Evolutionary conservation across 2,113 vertebrate species (phyloP), one percentile per base, ranked within the genome.

Genomic region (Toxostoma redivivum): DNA sequence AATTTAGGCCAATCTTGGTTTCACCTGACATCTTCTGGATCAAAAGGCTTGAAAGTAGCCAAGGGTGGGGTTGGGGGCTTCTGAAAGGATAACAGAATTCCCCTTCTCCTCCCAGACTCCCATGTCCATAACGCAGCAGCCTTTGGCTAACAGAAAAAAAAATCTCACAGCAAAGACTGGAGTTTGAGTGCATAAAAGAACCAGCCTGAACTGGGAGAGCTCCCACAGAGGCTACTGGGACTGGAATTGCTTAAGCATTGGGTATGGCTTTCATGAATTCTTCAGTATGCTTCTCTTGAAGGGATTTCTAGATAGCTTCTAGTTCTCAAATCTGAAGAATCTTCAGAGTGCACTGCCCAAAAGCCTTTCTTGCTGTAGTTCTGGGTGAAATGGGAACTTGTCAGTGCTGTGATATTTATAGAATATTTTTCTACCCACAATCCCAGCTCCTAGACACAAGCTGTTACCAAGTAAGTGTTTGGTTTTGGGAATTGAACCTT

Each of bases 391-490:
- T 64, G 76, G 86, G 72, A 93, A 71, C 94, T 86, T 74, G 88
- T 86, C 92, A 86, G 67, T 73, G 44, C 88, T 78, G 86, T 0
- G 51, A 42, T 96, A 96, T 93, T 96, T 97, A 92, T 95, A 95
- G 95, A 79, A 45, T 86, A 82, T 92, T 94, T 96, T 93, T 96
- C 96, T 94, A 94, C 96, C 95, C 90, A 92, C 85, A 94, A 76
- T 93, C 82, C 94, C 62, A 88, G 67, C 81, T 94, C 69, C 77
- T 83, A 90, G 90, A 96, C 93, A 66, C 90, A 83, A 90, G 93
- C 93, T 91, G 94, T 94, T 95, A 91, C 74, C 87, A 69, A 87
- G 73, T 64, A 50, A 91, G 84, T 87, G 69, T 78, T 90, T 78
- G 58, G 66, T 87, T 96, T 89, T 84, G 76, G 94, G 94, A 92